Base-by-base conservation (phyloP, 2,797 vertebrate species). In the Pitangus sulphuratus region DNA sequence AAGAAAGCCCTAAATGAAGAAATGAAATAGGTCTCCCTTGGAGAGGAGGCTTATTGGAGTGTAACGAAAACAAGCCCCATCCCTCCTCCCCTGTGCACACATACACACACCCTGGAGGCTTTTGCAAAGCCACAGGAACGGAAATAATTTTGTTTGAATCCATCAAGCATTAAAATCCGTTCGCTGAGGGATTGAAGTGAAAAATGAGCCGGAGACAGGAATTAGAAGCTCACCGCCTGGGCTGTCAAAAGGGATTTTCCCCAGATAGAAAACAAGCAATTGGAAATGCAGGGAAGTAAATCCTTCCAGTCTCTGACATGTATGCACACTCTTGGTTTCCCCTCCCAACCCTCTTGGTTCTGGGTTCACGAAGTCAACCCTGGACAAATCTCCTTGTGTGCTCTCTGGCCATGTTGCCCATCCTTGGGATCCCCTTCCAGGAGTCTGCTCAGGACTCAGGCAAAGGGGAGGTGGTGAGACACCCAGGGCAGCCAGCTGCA, bases 121-220 rank as follows among this genome's bases (percentile, higher is more conserved):
- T 97, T 96, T 85, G 94, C 92, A 97, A 97, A 97, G 96, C 97
- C 95, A 97, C 69, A 68, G 95, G 94, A 97, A 96, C 16, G 47
- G 94, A 97, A 97, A 97, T 97, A 97, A 97, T 97, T 97, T 97
- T 22, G 87, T 96, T 95, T 97, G 97, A 97, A 97, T 97, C 97
- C 96, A 97, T 97, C 96, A 97, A 97, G 97, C 96, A 97, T 97
- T 97, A 97, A 97, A 97, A 97, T 97, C 96, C 89, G 45, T 97
- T 97, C 82, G 3, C 94, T 78, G 82, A 96, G 96, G 92, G 97
- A 97, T 79, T 97, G 97, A 94, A 96, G 95, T 96, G 95, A 97
- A 97, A 97, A 97, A 97, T 97, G 97, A 97, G 94, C 97, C 1
- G 16, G 87, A 95, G 97, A 97, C 81, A 72, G 96, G 96, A 97